Evolutionary conservation across 1,140 invertebrate genomes (phyloP).

Genomic region (Neotoxoptera formosana): DNA sequence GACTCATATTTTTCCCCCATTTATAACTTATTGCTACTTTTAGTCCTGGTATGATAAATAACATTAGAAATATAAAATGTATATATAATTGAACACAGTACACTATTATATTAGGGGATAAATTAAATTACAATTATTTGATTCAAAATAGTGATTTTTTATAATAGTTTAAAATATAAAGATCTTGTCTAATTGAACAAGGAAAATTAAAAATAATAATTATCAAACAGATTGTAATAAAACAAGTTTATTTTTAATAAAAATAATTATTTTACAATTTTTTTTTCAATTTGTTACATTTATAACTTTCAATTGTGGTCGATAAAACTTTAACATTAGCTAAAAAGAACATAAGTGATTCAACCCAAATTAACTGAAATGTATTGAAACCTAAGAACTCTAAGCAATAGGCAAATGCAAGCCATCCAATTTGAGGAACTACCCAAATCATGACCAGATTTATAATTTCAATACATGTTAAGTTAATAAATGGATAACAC

Average conservation of each 20-base stretch:
- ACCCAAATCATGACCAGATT: conserved; percentile 74
- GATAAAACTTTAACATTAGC: conserved; percentile 78
- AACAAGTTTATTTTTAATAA: background rate
- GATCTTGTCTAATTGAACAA: background rate
- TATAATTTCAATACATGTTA: conserved; percentile 66
- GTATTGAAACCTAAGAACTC: conserved; percentile 89
- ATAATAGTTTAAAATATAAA: too few relatives aligned
- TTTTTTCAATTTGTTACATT: conserved; percentile 43
- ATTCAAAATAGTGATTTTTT: too few relatives aligned
- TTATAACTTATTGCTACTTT: background rate
- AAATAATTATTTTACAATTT: conserved; percentile 35
- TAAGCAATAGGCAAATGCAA: conserved; percentile 88
- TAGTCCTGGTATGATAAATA: too few relatives aligned
- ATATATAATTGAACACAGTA: background rate
- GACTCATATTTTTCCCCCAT: too few relatives aligned
- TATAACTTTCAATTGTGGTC: conserved; percentile 72
- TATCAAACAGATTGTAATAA: background rate
- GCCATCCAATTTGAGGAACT: conserved; percentile 81
- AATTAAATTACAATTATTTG: background rate
- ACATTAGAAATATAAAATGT: too few relatives aligned
- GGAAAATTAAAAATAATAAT: background rate
- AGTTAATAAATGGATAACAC: conserved; percentile 73
- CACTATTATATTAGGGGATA: background rate
- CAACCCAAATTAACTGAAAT: conserved; percentile 81
- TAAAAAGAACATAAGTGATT: conserved; percentile 78